Conservation (phyloP, 1,140 invertebrate genomes). For the Zaprionus camerounensis region DNA sequence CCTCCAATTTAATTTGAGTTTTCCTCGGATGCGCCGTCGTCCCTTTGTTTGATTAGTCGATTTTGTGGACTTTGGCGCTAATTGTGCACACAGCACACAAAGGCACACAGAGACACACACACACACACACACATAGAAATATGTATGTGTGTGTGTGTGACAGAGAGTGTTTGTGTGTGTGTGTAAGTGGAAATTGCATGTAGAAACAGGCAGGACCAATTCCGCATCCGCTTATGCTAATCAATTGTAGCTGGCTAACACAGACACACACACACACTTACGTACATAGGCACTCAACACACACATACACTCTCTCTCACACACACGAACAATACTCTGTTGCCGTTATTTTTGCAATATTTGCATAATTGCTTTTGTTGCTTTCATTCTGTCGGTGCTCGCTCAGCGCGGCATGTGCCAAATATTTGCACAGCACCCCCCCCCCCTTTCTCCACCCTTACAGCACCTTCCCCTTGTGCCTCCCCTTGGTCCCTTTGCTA, state of each 20-base stretch:
- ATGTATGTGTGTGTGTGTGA: not conserved
- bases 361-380: conserved; percentile 73
- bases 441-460: not conserved
- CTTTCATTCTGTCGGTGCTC: conserved; percentile 53
- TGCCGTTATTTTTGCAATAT: conserved; percentile 68
- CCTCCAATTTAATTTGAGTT: conserved; percentile 65
- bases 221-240: conserved; percentile 61
- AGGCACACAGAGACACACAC: conserved; percentile 14
- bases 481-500: not conserved
- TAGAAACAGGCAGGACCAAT: conserved; percentile 42
- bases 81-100: conserved; percentile 53
- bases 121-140: conserved; percentile 4
- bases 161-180: conserved; percentile 7
- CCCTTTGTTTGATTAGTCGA: conserved; percentile 68
- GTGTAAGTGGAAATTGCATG: conserved; percentile 34
- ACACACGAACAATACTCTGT: conserved; percentile 35
- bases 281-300: not conserved
- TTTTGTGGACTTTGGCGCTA: conserved; percentile 69
- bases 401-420: conserved; percentile 37
- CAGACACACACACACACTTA: conserved; percentile 24
- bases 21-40: conserved; percentile 32
- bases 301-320: conserved; percentile 15
- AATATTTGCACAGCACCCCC: conserved; percentile 56
- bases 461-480: not conserved
- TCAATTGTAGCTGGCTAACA: conserved; percentile 57